Evolutionary conservation across 35 echinoderm and acorn worm genomes (phyloP).

Genomic region (Chiridota heheva): DNA sequence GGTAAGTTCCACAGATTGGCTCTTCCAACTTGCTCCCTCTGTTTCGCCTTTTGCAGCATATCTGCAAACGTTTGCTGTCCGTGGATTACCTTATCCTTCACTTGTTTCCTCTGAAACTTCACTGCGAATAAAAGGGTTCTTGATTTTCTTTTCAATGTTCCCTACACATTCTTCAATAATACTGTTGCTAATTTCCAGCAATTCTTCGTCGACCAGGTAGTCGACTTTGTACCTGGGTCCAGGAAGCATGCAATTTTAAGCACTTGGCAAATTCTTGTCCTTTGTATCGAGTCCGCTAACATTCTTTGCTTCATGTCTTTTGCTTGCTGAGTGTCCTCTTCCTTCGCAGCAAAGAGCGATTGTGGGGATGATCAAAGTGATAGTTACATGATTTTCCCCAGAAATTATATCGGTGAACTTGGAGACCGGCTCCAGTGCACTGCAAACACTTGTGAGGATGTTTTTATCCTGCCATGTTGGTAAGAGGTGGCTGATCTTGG

Average conservation of each 20-base stretch:
- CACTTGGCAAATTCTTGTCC: neutral
- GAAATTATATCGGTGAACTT: conserved; percentile 28
- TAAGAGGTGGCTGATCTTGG: neutral
- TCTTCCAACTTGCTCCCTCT: neutral
- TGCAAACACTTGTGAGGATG: neutral
- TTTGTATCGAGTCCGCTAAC: conserved; percentile 30
- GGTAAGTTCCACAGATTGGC: neutral
- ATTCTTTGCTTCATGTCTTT: conserved; percentile 1
- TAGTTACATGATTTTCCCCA: conserved; percentile 20
- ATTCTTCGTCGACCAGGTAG: neutral
- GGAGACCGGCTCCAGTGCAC: neutral
- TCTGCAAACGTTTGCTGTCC: neutral
- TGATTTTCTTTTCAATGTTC: too few species aligned
- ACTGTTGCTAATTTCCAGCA: too few species aligned
- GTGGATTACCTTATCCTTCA: too few species aligned
- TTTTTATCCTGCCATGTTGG: conserved; percentile 12
- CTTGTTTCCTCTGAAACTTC: too few species aligned
- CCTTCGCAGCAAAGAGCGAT: conserved; percentile 10
- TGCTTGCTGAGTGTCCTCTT: conserved; percentile 3
- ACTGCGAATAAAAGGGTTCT: too few species aligned
- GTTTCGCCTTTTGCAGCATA: conserved; percentile 18
- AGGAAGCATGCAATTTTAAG: conserved; percentile 8
- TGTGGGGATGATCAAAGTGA: neutral
- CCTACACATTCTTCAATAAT: too few species aligned
- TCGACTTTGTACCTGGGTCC: neutral